These are phyloP conservation scores for Hoplias malabaricus DNA, from an alignment of 2,113 vertebrate species.

Conservation along the genomic window DNA sequence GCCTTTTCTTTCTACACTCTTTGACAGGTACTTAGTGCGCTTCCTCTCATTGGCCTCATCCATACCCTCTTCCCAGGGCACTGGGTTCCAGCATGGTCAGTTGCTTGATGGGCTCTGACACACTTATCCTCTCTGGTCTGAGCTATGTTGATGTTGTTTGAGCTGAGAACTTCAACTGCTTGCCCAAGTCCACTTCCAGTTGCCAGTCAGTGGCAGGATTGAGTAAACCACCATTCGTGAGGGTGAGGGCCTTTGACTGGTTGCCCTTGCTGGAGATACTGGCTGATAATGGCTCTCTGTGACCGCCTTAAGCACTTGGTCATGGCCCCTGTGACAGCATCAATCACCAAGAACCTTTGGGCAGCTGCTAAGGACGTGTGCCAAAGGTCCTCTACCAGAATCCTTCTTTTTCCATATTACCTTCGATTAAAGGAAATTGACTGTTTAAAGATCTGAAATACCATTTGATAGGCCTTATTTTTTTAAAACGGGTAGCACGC, in stretches of 20 bases:
- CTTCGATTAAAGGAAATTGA: too few relatives aligned
- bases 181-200: slow-evolving; percentile 9
- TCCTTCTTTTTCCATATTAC: too few relatives aligned
- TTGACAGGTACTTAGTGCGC: too few relatives aligned
- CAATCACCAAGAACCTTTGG: not conserved
- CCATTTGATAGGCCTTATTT: too few relatives aligned
- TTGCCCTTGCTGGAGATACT: not conserved
- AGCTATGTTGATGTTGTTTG: not conserved
- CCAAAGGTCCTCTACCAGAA: too few relatives aligned
- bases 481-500: too few relatives aligned
- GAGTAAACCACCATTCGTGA: not conserved
- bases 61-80: too few relatives aligned
- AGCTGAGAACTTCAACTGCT: not conserved
- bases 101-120: slow-evolving; percentile 9
- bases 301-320: slow-evolving; percentile 6
- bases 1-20: too few relatives aligned
- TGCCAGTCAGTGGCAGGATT: slow-evolving; percentile 13
- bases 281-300: not conserved
- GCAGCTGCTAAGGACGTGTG: slow-evolving; percentile 6
- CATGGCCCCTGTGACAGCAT: not conserved
- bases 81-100: not conserved
- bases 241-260: not conserved
- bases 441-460: too few relatives aligned
- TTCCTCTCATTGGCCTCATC: too few relatives aligned
- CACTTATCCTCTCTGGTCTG: slow-evolving; percentile 8